Evolutionary conservation across 2,797 vertebrate genomes (phyloP).

Genomic region (Propithecus deckenii): DNA sequence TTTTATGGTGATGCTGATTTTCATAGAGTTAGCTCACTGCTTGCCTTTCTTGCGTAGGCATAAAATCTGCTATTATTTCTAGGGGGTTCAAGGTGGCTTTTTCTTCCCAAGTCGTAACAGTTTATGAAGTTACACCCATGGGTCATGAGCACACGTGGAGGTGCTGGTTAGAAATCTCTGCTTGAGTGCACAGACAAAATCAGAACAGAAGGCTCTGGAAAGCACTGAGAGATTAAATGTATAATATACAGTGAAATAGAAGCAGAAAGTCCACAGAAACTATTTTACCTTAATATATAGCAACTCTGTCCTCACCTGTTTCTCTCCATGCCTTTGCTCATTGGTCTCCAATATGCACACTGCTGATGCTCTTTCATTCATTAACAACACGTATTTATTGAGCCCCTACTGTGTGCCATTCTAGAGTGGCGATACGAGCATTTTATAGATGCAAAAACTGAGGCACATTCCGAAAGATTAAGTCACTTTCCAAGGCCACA

Average conservation of each 20-base stretch:
- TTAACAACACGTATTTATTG: fast-evolving
- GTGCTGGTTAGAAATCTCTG: not conserved
- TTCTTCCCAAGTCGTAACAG: not conserved
- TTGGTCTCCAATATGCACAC: not conserved
- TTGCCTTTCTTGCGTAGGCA: not conserved
- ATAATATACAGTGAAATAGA: not conserved
- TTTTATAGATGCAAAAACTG: not conserved
- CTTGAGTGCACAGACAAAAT: not conserved
- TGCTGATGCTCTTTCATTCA: not conserved
- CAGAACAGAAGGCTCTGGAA: not conserved
- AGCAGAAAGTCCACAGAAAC: not conserved
- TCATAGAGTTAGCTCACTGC: not conserved
- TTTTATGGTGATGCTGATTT: not conserved
- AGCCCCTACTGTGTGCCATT: not conserved
- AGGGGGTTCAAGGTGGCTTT: not conserved
- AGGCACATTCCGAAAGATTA: not conserved
- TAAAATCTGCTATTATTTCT: not conserved
- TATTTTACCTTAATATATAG: not conserved
- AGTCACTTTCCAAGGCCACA: not conserved
- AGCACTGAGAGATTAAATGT: not conserved
- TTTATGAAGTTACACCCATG: not conserved
- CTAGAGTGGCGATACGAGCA: not conserved
- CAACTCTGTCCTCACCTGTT: not conserved
- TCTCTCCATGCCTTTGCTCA: not conserved
- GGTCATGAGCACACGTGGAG: not conserved